A percentile compares a stretch with the other conserved stretches of the same genome.
phyloP scores from a whole-genome alignment of 1,140 invertebrate genomes.

The Drosophila mayri region DNA sequence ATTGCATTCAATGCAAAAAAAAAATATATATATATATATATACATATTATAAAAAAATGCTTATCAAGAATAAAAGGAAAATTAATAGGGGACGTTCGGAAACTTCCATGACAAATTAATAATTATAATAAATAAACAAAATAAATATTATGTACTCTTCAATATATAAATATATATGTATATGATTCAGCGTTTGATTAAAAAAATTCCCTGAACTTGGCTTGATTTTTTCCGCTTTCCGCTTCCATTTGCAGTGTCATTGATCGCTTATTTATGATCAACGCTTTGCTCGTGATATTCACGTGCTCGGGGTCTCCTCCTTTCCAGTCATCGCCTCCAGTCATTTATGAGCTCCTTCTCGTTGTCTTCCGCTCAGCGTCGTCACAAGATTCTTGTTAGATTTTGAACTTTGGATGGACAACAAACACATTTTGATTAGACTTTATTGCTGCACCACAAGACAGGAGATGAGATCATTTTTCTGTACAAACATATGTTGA shows the following conservation, averaged over 20 bases:
- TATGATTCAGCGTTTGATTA: neutral
- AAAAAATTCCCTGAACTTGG: conserved; percentile 6
- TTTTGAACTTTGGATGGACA: conserved; percentile 32
- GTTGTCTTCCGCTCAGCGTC: neutral
- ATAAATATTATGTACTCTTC: neutral
- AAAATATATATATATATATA: too few species aligned
- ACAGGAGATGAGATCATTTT: conserved; percentile 31
- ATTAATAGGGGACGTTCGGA: neutral
- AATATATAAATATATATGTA: neutral
- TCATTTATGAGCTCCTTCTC: neutral
- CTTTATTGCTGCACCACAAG: conserved; percentile 38
- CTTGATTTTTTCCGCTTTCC: conserved; percentile 16
- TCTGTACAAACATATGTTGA: neutral
- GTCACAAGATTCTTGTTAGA: conserved; percentile 44
- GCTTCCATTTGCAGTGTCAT: conserved; percentile 21
- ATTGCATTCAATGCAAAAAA: conserved; percentile 12
- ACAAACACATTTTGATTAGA: conserved; percentile 27
- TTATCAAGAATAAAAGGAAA: conserved; percentile 8
- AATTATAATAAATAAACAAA: neutral
- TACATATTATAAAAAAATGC: too few species aligned
- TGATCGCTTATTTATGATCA: conserved; percentile 32
- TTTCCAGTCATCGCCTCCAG: neutral
- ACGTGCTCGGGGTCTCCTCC: conserved; percentile 20
- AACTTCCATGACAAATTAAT: conserved; percentile 3
- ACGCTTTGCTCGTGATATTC: conserved; percentile 39